These are phyloP conservation scores for Ornithoptera alexandrae DNA, from an alignment of 2,888 invertebrate genomes.

Conservation along the genomic window DNA sequence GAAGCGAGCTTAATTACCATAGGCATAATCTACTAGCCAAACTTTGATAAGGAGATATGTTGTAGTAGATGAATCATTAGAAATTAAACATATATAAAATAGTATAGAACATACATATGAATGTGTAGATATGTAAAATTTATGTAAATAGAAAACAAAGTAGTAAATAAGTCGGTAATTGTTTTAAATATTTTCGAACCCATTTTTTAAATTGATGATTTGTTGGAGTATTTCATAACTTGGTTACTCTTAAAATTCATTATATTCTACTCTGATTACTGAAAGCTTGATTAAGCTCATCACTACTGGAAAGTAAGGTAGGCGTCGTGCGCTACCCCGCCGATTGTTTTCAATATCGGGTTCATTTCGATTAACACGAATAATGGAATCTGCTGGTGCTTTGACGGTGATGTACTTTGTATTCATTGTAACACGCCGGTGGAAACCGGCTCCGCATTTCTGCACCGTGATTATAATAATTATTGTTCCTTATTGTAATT, in stretches of 20 bases:
- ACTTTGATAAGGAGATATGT: too few species aligned
- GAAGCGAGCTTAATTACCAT: too few species aligned
- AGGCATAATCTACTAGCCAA: too few species aligned
- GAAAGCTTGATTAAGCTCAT: slow-evolving; percentile 35
- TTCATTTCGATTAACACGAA: slow-evolving; percentile 75
- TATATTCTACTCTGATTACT: background rate
- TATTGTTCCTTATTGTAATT: slow-evolving; percentile 43
- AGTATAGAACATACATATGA: too few species aligned
- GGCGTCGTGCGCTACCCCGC: slow-evolving; percentile 70
- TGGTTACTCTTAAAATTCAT: background rate
- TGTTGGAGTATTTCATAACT: too few species aligned
- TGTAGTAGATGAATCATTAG: too few species aligned
- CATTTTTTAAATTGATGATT: too few species aligned
- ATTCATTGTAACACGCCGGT: slow-evolving; percentile 49
- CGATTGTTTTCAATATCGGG: slow-evolving; percentile 77
- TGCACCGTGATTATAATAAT: slow-evolving; percentile 64
- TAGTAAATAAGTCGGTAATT: too few species aligned
- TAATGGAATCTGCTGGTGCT: slow-evolving; percentile 65
- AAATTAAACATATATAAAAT: too few species aligned
- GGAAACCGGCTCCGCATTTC: slow-evolving; percentile 57
- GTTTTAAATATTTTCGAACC: too few species aligned
- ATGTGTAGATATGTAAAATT: too few species aligned
- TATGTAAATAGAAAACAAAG: too few species aligned
- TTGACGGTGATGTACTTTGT: slow-evolving; percentile 64
- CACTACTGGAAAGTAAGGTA: slow-evolving; percentile 37